These are phyloP conservation scores for Protodeltote pygarga DNA, from an alignment of 2,888 invertebrate species.

Conservation along the genomic window DNA sequence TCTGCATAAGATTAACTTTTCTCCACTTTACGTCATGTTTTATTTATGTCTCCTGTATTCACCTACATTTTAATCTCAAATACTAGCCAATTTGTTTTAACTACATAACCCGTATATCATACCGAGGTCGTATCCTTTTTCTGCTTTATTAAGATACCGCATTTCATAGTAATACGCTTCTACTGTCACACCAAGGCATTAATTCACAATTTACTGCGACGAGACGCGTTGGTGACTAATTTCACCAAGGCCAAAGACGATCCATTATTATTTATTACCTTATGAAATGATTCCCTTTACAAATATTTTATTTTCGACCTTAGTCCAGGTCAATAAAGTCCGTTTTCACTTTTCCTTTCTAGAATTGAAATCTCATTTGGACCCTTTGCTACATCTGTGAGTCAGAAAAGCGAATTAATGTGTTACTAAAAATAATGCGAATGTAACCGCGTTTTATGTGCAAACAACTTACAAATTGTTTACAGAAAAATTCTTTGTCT, in stretches of 20 bases:
- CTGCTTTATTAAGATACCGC: slow-evolving; percentile 40
- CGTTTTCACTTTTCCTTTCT: slow-evolving; percentile 43
- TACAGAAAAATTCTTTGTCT: slow-evolving; percentile 49
- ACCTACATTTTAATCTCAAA: slow-evolving; percentile 25
- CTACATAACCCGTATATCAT: slow-evolving; percentile 18
- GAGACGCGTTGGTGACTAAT: slow-evolving; percentile 72
- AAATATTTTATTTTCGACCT: slow-evolving; percentile 52
- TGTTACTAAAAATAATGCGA: slow-evolving; percentile 72
- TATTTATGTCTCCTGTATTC: slow-evolving; percentile 16
- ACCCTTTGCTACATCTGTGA: slow-evolving; percentile 73
- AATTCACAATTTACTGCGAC: slow-evolving; percentile 65
- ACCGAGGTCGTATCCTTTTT: slow-evolving; percentile 37
- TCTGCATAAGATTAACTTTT: slow-evolving; percentile 14
- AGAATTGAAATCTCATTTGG: slow-evolving; percentile 66
- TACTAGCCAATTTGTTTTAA: slow-evolving; percentile 17
- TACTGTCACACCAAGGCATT: slow-evolving; percentile 60
- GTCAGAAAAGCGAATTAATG: slow-evolving; percentile 72
- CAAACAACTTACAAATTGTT: slow-evolving; percentile 53
- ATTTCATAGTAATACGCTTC: slow-evolving; percentile 49
- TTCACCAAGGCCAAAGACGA: slow-evolving; percentile 81
- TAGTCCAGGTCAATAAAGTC: slow-evolving; percentile 57
- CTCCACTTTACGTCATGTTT: slow-evolving; percentile 25
- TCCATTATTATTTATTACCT: slow-evolving; percentile 84
- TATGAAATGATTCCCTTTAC: slow-evolving; percentile 67
- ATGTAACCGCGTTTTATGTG: slow-evolving; percentile 55